These are phyloP conservation scores for Anoplolepis gracilipes DNA, from an alignment of 1,140 invertebrate species.

Conservation along the genomic window DNA sequence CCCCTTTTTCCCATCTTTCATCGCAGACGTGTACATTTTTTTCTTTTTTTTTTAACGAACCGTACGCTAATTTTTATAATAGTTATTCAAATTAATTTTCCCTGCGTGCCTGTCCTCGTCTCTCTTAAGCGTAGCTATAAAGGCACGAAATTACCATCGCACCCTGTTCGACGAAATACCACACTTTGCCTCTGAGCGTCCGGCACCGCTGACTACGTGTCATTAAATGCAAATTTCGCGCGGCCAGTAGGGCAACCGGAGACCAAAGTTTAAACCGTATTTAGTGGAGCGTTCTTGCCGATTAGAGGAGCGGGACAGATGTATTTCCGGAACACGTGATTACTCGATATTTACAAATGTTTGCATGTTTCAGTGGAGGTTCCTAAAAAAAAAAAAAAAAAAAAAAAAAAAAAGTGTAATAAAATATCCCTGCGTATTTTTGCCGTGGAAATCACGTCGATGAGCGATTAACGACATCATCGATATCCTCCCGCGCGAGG, in stretches of 20 bases:
- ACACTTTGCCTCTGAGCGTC: slow-evolving; percentile 12
- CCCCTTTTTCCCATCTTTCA: not conserved
- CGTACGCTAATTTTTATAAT: not conserved
- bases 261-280: slow-evolving; percentile 45
- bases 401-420: too few species aligned
- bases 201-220: slow-evolving; percentile 21
- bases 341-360: not conserved
- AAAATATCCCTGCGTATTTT: too few species aligned
- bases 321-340: slow-evolving; percentile 39
- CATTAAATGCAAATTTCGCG: slow-evolving; percentile 57
- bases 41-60: not conserved
- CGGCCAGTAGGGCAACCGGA: slow-evolving; percentile 26
- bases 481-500: not conserved
- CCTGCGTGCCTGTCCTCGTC: not conserved
- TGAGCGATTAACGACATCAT: not conserved
- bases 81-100: slow-evolving; percentile 46
- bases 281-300: slow-evolving; percentile 42
- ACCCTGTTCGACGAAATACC: slow-evolving; percentile 40
- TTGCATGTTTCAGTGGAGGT: not conserved
- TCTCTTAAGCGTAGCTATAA: slow-evolving; percentile 19
- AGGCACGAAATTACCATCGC: slow-evolving; percentile 50
- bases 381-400: too few species aligned
- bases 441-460: too few species aligned
- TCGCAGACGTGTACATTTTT: not conserved
- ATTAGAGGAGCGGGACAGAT: slow-evolving; percentile 34